phyloP scores from a whole-genome alignment of 1,140 invertebrate genomes.

The Acromyrmex heyeri region DNA sequence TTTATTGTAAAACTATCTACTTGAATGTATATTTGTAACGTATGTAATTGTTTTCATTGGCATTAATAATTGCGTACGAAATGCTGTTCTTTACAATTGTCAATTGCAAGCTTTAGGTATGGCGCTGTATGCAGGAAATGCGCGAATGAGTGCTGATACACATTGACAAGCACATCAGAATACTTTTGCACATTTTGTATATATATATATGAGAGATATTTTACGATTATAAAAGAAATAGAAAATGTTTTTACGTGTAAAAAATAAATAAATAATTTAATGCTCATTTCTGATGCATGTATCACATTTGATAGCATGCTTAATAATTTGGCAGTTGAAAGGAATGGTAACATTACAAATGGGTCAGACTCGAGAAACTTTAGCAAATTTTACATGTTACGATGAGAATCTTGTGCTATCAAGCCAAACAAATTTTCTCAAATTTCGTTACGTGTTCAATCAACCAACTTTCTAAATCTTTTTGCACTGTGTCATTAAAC shows the following conservation, averaged over 20 bases:
- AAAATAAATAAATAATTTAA: conserved; percentile 38
- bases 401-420: neutral
- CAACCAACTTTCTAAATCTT: neutral
- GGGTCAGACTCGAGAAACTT: conserved; percentile 3
- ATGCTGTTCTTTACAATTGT: conserved; percentile 6
- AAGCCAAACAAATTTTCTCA: neutral
- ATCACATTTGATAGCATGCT: conserved; percentile 20
- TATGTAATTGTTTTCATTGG: neutral
- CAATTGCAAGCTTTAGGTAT: neutral
- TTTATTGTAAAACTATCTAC: conserved; percentile 3
- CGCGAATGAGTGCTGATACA: conserved; percentile 17
- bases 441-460: conserved; percentile 1
- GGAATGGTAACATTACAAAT: conserved; percentile 71
- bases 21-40: conserved; percentile 1
- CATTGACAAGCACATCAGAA: neutral
- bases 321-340: conserved; percentile 68
- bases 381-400: neutral
- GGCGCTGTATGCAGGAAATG: neutral
- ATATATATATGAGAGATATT: neutral
- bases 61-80: conserved; percentile 27
- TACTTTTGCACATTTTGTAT: neutral
- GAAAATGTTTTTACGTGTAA: conserved; percentile 31
- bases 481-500: neutral
- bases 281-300: neutral
- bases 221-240: conserved; percentile 1